These are phyloP conservation scores for Burhinus bistriatus DNA, from an alignment of 2,113 vertebrate species.

Conservation along the genomic window DNA sequence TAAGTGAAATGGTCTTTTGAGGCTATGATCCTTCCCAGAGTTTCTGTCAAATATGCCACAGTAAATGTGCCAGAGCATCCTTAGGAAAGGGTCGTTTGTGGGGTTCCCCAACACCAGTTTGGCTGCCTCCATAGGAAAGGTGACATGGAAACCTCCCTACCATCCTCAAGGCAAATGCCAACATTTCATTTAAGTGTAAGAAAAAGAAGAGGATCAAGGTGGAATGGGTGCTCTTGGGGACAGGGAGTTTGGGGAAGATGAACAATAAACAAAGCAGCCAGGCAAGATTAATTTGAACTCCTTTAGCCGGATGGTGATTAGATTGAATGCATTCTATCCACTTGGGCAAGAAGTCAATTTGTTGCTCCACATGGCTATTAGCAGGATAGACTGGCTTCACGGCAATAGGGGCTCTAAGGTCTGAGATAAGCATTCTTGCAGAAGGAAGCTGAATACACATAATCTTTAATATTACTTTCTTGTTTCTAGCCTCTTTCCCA, in stretches of 20 bases:
- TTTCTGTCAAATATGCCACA: neutral
- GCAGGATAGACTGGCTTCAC: neutral
- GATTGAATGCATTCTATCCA: neutral
- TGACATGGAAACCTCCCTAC: neutral
- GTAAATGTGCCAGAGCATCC: neutral
- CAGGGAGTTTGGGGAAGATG: neutral
- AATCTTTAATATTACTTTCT: neutral
- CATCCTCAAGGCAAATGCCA: neutral
- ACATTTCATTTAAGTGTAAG: neutral
- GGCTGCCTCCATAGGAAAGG: neutral
- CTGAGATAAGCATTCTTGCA: neutral
- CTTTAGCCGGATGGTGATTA: neutral
- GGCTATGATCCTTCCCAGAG: neutral
- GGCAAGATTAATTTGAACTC: neutral
- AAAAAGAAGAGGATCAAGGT: neutral
- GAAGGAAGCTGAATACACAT: neutral
- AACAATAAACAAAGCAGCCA: neutral
- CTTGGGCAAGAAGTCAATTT: conserved; percentile 1
- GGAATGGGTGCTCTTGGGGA: neutral
- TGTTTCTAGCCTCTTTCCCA: neutral
- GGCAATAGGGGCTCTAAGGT: neutral
- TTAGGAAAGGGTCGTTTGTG: neutral
- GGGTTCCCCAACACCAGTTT: neutral
- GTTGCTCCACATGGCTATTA: conserved; percentile 6
- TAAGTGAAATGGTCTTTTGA: neutral